Evolutionary conservation across 30 jellyfish, hydroid and myxozoan genomes (phyloP).

Genomic region (Aurelia sp.): DNA sequence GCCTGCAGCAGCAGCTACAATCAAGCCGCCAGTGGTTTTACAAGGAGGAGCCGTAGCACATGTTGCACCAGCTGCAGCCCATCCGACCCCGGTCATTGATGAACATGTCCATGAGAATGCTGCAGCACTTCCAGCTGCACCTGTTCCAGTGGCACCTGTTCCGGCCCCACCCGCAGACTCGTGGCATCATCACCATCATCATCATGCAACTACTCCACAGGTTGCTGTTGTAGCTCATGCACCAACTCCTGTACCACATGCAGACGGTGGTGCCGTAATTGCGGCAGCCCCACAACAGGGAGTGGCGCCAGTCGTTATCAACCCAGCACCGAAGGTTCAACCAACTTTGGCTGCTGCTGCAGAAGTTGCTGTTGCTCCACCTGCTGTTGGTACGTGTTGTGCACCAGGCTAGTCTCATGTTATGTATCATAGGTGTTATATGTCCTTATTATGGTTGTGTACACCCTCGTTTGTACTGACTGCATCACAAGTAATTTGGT

Average conservation of each 20-base stretch:
- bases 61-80: constrained; percentile 6
- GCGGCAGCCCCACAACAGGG: constrained; percentile 20
- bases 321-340: constrained; percentile 40
- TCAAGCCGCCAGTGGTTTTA: background rate
- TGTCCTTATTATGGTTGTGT: too few species aligned
- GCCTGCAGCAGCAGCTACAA: background rate
- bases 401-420: too few species aligned
- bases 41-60: constrained; percentile 4
- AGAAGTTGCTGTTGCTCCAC: constrained; percentile 53
- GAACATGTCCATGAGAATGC: constrained; percentile 17
- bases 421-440: too few species aligned
- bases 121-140: background rate
- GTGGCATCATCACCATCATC: constrained; percentile 53
- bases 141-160: too few species aligned
- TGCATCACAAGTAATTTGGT: too few species aligned
- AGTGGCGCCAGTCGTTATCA: constrained; percentile 69
- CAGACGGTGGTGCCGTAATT: constrained; percentile 21
- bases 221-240: constrained; percentile 34
- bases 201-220: constrained; percentile 1
- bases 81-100: constrained; percentile 5
- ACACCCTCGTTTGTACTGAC: too few species aligned
- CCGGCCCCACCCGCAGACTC: constrained; percentile 25
- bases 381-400: constrained; percentile 61
- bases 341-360: constrained; percentile 55
- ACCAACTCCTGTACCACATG: constrained; percentile 16